Conservation (phyloP, 2,113 vertebrate species). For the Porphyrio hochstetteri region DNA sequence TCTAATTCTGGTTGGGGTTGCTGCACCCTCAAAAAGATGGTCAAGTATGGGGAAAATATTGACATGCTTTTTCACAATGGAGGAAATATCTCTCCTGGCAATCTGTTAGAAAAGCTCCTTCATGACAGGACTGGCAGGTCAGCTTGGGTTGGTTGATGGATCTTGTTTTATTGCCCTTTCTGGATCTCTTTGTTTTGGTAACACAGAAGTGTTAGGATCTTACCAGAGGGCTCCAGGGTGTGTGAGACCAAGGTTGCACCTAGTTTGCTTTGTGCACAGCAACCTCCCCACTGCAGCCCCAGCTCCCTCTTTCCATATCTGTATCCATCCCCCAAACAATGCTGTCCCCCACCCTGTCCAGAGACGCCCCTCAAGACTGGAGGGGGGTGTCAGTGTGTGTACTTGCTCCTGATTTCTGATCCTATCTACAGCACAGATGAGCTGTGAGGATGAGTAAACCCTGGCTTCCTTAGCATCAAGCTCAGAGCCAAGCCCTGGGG, state of each 20-base stretch:
- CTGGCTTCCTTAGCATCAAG: background rate
- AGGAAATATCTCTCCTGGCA: background rate
- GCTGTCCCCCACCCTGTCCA: background rate
- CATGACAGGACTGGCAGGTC: rapidly evolving
- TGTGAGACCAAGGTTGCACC: background rate
- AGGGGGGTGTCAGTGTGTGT: too few relatives aligned
- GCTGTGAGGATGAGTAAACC: background rate
- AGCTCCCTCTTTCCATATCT: background rate
- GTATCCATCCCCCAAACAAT: background rate
- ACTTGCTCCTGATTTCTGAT: background rate
- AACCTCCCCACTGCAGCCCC: background rate
- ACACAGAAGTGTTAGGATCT: background rate
- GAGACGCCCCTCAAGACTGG: background rate
- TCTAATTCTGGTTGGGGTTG: background rate
- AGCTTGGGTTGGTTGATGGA: background rate
- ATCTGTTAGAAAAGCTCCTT: background rate
- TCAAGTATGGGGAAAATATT: background rate
- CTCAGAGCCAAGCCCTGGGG: background rate
- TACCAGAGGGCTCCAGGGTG: background rate
- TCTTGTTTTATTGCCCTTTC: background rate
- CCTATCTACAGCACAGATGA: background rate
- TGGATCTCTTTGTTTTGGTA: background rate
- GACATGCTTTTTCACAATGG: background rate
- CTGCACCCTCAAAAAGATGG: background rate
- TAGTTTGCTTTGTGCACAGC: background rate